Percentiles rank a stretch among this genome's conserved stretches.
Conservation (phyloP, 1,140 invertebrate species). For the Oncopeltus fasciatus region DNA sequence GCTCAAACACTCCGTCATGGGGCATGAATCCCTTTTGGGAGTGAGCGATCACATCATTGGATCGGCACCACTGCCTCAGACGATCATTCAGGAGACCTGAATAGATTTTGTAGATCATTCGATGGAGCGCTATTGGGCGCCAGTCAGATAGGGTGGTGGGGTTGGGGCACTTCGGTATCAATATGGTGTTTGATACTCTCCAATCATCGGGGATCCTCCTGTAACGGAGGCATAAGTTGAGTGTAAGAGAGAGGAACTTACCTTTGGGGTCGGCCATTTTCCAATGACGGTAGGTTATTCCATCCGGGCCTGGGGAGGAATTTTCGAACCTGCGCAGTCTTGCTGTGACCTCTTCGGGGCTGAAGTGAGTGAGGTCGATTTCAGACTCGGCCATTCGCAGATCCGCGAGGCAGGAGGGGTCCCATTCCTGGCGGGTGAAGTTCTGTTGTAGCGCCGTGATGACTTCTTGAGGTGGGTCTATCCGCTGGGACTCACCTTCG, state of each 20-base stretch:
- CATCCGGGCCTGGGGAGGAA: too few relatives aligned
- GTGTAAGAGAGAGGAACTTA: too few relatives aligned
- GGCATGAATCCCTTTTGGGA: conserved; percentile 20
- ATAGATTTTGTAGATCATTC: conserved; percentile 28
- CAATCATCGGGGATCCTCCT: conserved; percentile 17
- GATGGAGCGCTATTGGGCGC: conserved; percentile 27
- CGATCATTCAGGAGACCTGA: conserved; percentile 21
- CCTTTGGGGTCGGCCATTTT: too few relatives aligned
- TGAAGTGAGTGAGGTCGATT: not conserved
- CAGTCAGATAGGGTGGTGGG: conserved; percentile 25
- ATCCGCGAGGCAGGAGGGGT: too few relatives aligned
- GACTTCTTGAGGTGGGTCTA: too few relatives aligned
- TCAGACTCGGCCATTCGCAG: too few relatives aligned
- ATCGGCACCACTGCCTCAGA: not conserved
- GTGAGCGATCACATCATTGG: not conserved
- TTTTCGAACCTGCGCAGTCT: conserved; percentile 21
- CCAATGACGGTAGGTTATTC: too few relatives aligned
- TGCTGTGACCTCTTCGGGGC: too few relatives aligned
- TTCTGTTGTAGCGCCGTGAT: too few relatives aligned
- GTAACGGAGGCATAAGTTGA: conserved; percentile 16
- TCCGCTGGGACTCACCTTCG: too few relatives aligned
- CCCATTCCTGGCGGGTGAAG: too few relatives aligned
- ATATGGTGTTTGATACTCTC: conserved; percentile 25
- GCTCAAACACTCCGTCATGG: conserved; percentile 7
- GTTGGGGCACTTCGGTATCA: conserved; percentile 28